Conservation (phyloP, 2,113 vertebrate genomes). For the Mastomys coucha region DNA sequence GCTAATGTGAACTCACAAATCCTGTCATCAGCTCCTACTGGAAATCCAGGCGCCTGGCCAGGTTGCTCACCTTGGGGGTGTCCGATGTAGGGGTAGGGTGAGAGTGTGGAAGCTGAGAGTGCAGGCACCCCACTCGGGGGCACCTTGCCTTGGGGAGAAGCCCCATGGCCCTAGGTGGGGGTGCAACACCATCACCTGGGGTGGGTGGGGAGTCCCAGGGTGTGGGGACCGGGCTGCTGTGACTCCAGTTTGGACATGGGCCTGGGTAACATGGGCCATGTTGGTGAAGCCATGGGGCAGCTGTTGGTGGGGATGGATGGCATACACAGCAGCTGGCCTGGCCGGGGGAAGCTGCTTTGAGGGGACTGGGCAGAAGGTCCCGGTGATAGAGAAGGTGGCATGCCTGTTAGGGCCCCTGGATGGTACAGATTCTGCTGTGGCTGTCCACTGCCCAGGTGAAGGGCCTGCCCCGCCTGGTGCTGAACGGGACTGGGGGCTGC, state of each 20-base stretch:
- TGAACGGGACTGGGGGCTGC: conserved; percentile 94
- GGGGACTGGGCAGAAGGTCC: conserved; percentile 93
- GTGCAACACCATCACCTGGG: conserved; percentile 94
- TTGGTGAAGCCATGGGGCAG: conserved; percentile 87
- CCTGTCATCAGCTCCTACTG: conserved; percentile 84
- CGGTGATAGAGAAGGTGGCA: conserved; percentile 93
- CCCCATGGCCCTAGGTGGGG: conserved; percentile 92
- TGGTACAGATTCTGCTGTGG: conserved; percentile 94
- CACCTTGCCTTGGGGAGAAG: conserved; percentile 88
- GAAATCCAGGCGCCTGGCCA: conserved; percentile 80
- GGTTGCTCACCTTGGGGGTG: conserved; percentile 92
- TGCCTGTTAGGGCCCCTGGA: conserved; percentile 92
- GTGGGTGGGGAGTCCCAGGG: conserved; percentile 91
- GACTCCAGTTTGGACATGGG: conserved; percentile 92
- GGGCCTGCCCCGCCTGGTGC: conserved; percentile 90
- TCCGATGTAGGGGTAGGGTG: conserved; percentile 94
- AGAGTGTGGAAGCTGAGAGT: conserved; percentile 88
- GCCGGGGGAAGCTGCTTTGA: conserved; percentile 92
- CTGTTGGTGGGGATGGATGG: conserved; percentile 93
- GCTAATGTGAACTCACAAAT: conserved; percentile 85
- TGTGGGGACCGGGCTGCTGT: conserved; percentile 92
- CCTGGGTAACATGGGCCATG: conserved; percentile 89
- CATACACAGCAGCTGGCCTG: conserved; percentile 92
- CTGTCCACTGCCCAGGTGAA: conserved; percentile 90
- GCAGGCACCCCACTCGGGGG: conserved; percentile 91